Evolutionary conservation across 2,797 vertebrate genomes (phyloP).

Genomic region (Dromococcyx pavoninus): DNA sequence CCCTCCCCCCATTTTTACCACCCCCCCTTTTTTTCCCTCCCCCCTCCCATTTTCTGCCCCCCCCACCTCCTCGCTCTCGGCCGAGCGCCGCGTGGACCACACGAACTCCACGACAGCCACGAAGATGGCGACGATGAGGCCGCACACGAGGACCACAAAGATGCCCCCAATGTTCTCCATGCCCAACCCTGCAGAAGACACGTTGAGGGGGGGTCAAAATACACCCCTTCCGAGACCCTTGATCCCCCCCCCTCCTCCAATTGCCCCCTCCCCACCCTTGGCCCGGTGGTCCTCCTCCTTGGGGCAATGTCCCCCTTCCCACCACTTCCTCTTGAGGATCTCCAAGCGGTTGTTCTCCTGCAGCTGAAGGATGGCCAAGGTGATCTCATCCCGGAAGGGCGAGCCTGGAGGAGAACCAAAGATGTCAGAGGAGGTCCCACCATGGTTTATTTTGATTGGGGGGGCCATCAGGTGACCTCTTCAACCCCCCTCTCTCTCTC

Average conservation of each 20-base stretch:
- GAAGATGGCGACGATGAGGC: conserved; percentile 92
- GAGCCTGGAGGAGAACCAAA: conserved; percentile 75
- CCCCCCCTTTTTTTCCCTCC: neutral
- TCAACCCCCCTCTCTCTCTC: too few relatives aligned
- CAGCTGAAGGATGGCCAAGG: conserved; percentile 90
- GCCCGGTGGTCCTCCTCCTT: conserved; percentile 92
- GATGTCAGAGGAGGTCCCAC: too few relatives aligned
- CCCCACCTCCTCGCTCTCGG: conserved; percentile 92
- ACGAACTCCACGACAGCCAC: conserved; percentile 95
- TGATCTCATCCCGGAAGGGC: conserved; percentile 92
- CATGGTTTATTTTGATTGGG: too few relatives aligned
- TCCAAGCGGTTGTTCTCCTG: conserved; percentile 93
- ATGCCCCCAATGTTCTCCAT: conserved; percentile 90
- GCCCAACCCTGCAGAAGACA: conserved; percentile 80
- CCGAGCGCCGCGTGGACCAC: conserved; percentile 90
- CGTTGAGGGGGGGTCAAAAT: too few relatives aligned
- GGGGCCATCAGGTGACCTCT: neutral
- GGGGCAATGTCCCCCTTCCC: conserved; percentile 91
- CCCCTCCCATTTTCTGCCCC: too few relatives aligned
- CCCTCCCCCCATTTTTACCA: too few relatives aligned
- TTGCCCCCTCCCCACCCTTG: conserved; percentile 75
- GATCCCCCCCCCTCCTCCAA: too few relatives aligned
- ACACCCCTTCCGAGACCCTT: too few relatives aligned
- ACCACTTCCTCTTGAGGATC: conserved; percentile 93
- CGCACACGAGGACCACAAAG: conserved; percentile 93